Evolutionary conservation across 1,140 invertebrate genomes (phyloP).

Genomic region (Drosophila prosaltans): DNA sequence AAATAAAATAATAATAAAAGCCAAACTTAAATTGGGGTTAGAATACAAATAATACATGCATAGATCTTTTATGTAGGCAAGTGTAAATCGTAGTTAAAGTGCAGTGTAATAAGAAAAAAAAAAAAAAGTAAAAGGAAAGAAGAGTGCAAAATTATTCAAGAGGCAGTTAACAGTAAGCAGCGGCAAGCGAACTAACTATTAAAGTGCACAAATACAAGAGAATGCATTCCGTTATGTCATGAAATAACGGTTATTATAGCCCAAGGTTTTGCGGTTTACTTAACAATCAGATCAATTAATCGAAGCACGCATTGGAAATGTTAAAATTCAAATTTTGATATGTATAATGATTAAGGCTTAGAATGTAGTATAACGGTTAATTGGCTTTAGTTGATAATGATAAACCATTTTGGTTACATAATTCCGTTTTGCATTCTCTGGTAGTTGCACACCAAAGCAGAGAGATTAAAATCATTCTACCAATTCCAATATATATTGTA

Average conservation of each 20-base stretch:
- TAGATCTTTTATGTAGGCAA: too few species aligned
- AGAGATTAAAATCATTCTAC: not conserved
- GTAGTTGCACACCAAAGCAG: constrained; percentile 1
- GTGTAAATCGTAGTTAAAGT: not conserved
- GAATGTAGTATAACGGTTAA: too few species aligned
- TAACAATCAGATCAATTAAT: too few species aligned
- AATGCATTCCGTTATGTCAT: too few species aligned
- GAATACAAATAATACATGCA: not conserved
- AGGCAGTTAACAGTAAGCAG: not conserved
- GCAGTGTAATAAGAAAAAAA: too few species aligned
- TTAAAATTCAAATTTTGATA: too few species aligned
- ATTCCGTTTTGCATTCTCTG: not conserved
- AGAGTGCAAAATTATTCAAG: not conserved
- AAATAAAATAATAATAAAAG: not conserved
- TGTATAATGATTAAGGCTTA: too few species aligned
- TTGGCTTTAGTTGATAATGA: not conserved
- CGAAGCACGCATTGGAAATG: too few species aligned
- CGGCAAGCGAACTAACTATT: not conserved
- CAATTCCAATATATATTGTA: not conserved
- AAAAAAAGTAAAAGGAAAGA: not conserved
- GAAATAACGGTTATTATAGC: too few species aligned
- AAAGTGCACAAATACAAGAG: not conserved
- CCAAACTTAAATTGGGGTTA: not conserved
- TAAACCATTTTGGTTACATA: not conserved
- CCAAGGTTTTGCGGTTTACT: too few species aligned